These are phyloP conservation scores for Brachionus sp. DNA, from an alignment of 1,140 invertebrate species.

Conservation along the genomic window DNA sequence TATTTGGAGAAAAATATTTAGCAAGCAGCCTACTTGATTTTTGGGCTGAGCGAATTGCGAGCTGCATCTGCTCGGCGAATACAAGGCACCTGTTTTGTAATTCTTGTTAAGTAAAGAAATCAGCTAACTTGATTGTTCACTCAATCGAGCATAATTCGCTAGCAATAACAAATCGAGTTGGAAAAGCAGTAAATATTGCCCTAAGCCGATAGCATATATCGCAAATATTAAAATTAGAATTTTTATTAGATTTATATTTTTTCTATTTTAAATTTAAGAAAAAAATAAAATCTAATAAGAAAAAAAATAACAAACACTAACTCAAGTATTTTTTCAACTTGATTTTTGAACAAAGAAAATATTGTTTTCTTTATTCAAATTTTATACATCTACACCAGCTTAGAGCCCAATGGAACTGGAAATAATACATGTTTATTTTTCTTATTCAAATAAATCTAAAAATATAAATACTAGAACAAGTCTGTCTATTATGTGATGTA, in stretches of 20 bases:
- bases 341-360: background rate
- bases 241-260: constrained; percentile 27
- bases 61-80: background rate
- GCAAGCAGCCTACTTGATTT: background rate
- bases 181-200: background rate
- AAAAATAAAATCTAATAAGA: background rate
- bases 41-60: background rate
- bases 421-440: constrained; percentile 30
- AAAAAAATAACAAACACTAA: background rate
- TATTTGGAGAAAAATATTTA: background rate
- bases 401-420: background rate
- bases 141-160: background rate
- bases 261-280: background rate
- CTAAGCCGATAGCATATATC: background rate
- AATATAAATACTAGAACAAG: background rate
- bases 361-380: background rate
- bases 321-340: background rate
- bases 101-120: background rate
- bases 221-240: background rate
- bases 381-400: background rate
- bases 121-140: background rate
- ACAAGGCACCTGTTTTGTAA: constrained; percentile 40
- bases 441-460: constrained; percentile 24
- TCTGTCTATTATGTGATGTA: constrained; percentile 15
- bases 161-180: background rate